Evolutionary conservation across 2,888 invertebrate genomes (phyloP), one percentile per base, ranked within the genome.

Genomic region (Mythimna pallens): DNA sequence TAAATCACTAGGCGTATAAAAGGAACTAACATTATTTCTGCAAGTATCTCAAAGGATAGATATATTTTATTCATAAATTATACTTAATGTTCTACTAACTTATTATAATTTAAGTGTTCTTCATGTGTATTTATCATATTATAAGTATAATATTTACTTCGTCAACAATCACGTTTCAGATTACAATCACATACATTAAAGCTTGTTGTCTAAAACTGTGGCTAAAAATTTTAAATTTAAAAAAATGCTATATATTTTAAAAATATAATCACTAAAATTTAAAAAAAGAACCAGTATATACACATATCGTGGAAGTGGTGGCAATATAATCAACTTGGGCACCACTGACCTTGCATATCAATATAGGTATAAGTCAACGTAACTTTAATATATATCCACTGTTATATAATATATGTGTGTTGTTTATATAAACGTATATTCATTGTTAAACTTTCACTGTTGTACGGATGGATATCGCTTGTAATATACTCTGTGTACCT

Each of bases 301-400:
- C 84, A 94, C 93, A 93, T 94, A 94, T 94, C 94, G 89, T 87
- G 87, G 81, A 85, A 73, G 89, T 89, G 91, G 85, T 82, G 73
- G 86, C 80, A 61, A 76, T 70, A 59, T 77, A 81, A 64, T 61
- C 73, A 81, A 86, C 69, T 77, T 73, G 78, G 80, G 81, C 84
- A 82, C 88, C 89, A 86, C 87, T 76, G 85, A 89, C 91, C 85
- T 90, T 91, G 92, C 94, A 95, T 95, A 95, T 95, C 94, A 95
- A 91, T 76, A 74, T 92, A 92, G 89, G 64, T 70, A 77, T 93
- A 93, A 92, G 91, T 81, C 84, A 84, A 84, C 68, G 82, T 88
- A 89, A 89, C 84, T 86, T 88, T 87, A 80, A 58, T 80, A 88
- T 85, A 88, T 84, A 80, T 80, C 58, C 83, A 88, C 82, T 89